A percentile compares a stretch with the other conserved stretches of the same genome.
Evolutionary conservation across 2,888 invertebrate species (phyloP).

Genomic region (Drosophila nr. medialis): DNA sequence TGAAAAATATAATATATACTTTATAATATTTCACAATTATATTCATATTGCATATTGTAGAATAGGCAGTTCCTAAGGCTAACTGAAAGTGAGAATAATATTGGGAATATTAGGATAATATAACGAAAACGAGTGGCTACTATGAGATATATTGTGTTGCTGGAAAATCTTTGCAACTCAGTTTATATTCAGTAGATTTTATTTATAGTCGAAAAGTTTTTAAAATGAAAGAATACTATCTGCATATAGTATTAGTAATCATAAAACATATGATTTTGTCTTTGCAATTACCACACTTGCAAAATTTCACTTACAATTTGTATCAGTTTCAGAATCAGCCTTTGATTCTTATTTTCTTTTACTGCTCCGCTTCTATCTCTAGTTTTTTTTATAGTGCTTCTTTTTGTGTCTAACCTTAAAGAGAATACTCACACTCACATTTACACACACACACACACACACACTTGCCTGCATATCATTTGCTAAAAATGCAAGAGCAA

Average conservation of each 20-base stretch:
- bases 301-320: background rate
- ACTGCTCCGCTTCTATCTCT: constrained; percentile 2
- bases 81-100: background rate
- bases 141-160: background rate
- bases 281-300: background rate
- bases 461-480: constrained; percentile 40
- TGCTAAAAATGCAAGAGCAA: constrained; percentile 73
- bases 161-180: background rate
- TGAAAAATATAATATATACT: background rate
- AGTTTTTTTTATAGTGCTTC: constrained; percentile 40
- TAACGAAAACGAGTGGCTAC: background rate
- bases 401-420: constrained; percentile 73
- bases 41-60: background rate
- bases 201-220: background rate
- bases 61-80: background rate
- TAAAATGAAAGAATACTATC: background rate
- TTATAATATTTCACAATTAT: background rate
- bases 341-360: constrained; percentile 4
- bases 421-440: constrained; percentile 14
- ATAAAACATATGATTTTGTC: background rate
- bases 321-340: constrained; percentile 5
- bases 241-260: background rate
- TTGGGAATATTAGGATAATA: too few relatives aligned
- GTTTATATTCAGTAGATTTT: background rate
- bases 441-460: constrained; percentile 1